phyloP scores from a whole-genome alignment of 2,113 vertebrate species.

The Mormyrus lacerda region DNA sequence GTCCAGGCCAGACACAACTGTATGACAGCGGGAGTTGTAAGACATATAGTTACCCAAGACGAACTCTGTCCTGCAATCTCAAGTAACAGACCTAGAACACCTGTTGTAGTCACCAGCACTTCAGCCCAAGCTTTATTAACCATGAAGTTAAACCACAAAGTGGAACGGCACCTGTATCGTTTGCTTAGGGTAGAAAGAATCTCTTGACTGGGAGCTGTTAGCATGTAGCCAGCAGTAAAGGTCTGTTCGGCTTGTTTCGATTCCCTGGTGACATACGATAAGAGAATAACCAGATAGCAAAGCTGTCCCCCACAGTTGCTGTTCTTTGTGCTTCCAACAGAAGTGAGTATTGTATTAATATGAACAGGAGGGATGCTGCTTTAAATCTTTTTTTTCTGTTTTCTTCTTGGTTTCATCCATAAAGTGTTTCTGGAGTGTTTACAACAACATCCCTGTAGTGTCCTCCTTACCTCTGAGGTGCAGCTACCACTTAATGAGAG shows the following conservation, averaged over 20 bases:
- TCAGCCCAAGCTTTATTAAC: neutral
- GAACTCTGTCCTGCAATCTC: neutral
- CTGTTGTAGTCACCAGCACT: neutral
- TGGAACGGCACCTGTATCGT: neutral
- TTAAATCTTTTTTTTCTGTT: neutral
- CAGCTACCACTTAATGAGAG: constrained; percentile 92
- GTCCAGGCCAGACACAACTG: neutral
- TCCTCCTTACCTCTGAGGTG: constrained; percentile 76
- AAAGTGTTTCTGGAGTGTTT: constrained; percentile 95
- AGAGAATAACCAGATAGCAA: neutral
- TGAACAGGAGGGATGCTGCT: neutral
- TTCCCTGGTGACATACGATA: neutral
- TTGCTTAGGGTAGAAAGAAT: neutral
- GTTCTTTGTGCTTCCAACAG: neutral
- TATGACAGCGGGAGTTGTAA: neutral
- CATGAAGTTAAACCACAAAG: neutral
- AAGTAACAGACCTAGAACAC: neutral
- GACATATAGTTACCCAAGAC: neutral
- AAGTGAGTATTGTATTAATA: neutral
- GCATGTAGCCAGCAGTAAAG: neutral
- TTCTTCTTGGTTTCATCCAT: constrained; percentile 20
- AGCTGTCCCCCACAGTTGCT: neutral
- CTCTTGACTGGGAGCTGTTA: neutral
- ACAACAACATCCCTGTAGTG: constrained; percentile 90
- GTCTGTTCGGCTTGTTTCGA: neutral